Percentiles rank a stretch among this genome's conserved stretches.
phyloP scores from a whole-genome alignment of 1,140 invertebrate species.

The honey bee (Apis mellifera) region Amel_HAv3.1 CM009933.2:3160501-3161000 shows the following conservation, averaged over 20 bases:
- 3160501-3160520: no score
- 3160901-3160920: background rate
- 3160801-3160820: background rate
- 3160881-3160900: no score
- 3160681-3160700: background rate
- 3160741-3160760: background rate
- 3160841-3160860: background rate
- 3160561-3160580: background rate
- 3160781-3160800: background rate
- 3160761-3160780: background rate
- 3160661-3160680: background rate
- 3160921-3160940: background rate
- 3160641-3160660: background rate
- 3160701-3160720: background rate
- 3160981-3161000: no score
- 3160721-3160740: background rate
- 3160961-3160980: background rate
- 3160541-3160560: background rate
- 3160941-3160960: slow-evolving; percentile 9
- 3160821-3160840: background rate
- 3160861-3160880: background rate
- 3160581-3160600: background rate
- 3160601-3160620: background rate
- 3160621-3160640: background rate
- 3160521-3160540: no score